Evolutionary conservation across 2,888 invertebrate species (phyloP), one percentile per base, ranked within the genome.

Genomic region (Darwinula stevensoni): DNA sequence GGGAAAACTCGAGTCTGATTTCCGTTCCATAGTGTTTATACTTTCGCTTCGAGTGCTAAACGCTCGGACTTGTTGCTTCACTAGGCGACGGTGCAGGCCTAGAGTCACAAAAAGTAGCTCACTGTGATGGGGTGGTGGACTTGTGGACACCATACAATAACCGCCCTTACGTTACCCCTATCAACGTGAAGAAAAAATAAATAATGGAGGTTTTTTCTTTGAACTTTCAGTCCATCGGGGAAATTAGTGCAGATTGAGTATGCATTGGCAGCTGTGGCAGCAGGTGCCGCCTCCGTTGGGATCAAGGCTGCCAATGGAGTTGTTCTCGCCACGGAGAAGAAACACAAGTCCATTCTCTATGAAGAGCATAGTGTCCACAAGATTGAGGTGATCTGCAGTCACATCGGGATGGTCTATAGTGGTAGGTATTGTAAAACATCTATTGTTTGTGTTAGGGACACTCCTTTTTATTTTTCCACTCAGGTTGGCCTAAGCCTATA

Each of bases 211-310:
- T n/a, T n/a, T n/a, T n/a, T n/a, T n/a, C n/a, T 22, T 22, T n/a
- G n/a, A 22, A 9, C n/a, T n/a, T 22, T 22, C 57, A 97, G 94
- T 51, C 97, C 97, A 13, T 94, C 94, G 15, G 97, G 97, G 40
- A 99, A 99, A 58, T 60, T 97, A 44, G 94, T 99, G 34, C 97
- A 97, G 58, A 88, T 99, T 44, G 97, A 99, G 60, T 97, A 97
- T 73, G 97, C 97, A 3, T 60, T 97, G 52, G 88, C 91, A 34
- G 97, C 97, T 17, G 97, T 97, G 16, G 80, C 86, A 36, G 84
- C 88, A 38, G 97, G 97, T 36, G 91, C 94, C 3, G 88, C 94
- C 3, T 88, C 94, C 35, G 94, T 99, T 40, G 97, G 94, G 27
- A 91, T 99, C 35, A 86, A 88, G 67, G 76, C 78, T 78, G 54